Base-by-base conservation (phyloP, 1,140 invertebrate species). In the Chelonus insularis region DNA sequence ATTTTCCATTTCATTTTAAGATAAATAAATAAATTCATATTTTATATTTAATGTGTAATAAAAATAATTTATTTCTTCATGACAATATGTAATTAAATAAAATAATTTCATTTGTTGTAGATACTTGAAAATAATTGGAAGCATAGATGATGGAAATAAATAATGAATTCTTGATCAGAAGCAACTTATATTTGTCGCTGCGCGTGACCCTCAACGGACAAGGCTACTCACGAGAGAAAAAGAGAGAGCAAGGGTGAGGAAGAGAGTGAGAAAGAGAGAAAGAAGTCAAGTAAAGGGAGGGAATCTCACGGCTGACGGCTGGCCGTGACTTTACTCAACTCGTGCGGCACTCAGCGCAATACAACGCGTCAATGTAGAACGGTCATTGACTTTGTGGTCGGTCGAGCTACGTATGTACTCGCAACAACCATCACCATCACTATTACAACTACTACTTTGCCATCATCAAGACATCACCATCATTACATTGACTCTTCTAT, bases 291-390 rank as follows among this genome's bases (percentile, higher is more conserved):
- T 62, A 68, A 66, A 69, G 68, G 68, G 72, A 75, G 71, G 75
- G 76, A 75, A 77, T 78, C 77, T 79, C 78, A 79, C 75, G 77
- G 78, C 77, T 80, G 77, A 79, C 71, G 77, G 72, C 73, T 78
- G 77, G 78, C 77, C 77, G 72, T 80, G 77, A 80, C 78, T 79
- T 79, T 78, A 78, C 75, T 78, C 76, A 70, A 75, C 75, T 76
- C 73, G 74, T 75, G 71, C 77, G 75, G 73, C 74, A 69, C 74
- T 74, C 73, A 72, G 72, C 72, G 72, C 74, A 80, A 70, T 76
- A 77, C 78, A 80, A 70, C 77, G 77, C 78, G 79, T 80, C 78
- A 81, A 81, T 80, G 78, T 81, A 81, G 79, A 81, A 81, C 79
- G 78, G 79, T 80, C 79, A 75, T 78, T 81, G 78, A 81, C 78